Evolutionary conservation across 2,113 vertebrate species (phyloP).

Genomic region (Oostethus manadensis): DNA sequence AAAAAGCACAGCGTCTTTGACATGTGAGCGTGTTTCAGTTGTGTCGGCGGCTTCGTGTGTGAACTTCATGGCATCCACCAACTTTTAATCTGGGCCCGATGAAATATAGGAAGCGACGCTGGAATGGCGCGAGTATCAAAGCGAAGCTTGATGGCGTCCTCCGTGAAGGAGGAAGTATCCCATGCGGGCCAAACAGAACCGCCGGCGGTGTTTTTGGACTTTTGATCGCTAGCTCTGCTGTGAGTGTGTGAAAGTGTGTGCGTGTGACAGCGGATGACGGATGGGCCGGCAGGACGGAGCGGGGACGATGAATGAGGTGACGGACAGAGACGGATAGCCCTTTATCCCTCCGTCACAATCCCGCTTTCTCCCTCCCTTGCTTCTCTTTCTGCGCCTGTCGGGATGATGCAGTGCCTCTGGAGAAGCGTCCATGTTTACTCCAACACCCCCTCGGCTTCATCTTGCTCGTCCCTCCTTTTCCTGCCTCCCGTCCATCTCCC

Average conservation of each 20-base stretch:
- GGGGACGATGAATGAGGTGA: constrained; percentile 93
- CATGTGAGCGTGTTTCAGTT: not conserved
- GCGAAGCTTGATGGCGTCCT: not conserved
- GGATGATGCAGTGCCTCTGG: constrained; percentile 96
- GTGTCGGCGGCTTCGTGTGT: too few relatives aligned
- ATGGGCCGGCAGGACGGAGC: constrained; percentile 85
- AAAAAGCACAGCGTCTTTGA: not conserved
- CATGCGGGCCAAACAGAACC: constrained; percentile 51
- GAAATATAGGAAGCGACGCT: too few relatives aligned
- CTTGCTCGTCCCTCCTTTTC: constrained; percentile 20
- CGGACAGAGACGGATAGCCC: constrained; percentile 94
- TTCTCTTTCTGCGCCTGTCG: constrained; percentile 83
- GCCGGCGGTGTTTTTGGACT: constrained; percentile 41
- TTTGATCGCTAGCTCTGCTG: constrained; percentile 16
- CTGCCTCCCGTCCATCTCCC: not conserved
- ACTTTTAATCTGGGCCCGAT: too few relatives aligned
- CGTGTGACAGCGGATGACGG: constrained; percentile 86
- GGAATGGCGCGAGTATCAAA: constrained; percentile 15
- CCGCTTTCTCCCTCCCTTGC: constrained; percentile 82
- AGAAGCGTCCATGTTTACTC: constrained; percentile 63
- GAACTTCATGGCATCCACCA: too few relatives aligned
- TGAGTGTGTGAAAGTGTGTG: constrained; percentile 49
- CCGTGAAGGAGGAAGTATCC: not conserved
- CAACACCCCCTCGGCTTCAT: constrained; percentile 20
- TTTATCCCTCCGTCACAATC: constrained; percentile 85